A percentile compares a stretch with the other conserved stretches of the same genome.
phyloP scores from a whole-genome alignment of 2,113 vertebrate genomes.

The Eulacestoma nigropectus region DNA sequence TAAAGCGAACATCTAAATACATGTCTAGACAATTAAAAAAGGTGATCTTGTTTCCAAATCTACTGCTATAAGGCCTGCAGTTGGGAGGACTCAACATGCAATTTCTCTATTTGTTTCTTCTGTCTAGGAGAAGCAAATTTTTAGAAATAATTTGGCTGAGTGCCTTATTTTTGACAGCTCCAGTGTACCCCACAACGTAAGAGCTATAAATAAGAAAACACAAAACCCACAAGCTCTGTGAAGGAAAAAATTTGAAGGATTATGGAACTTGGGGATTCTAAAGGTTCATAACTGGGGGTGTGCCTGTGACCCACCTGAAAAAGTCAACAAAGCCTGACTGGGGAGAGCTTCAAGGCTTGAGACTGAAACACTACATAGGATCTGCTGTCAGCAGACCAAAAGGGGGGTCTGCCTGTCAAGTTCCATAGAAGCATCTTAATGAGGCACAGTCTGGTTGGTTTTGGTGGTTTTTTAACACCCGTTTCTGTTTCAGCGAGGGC shows the following conservation, averaged over 20 bases:
- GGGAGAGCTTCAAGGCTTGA: neutral
- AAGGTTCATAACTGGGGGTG: neutral
- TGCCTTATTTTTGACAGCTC: neutral
- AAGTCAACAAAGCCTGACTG: neutral
- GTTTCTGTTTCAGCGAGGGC: neutral
- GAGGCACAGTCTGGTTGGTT: neutral
- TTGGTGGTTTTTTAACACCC: neutral
- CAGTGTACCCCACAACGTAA: neutral
- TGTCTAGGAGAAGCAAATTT: neutral
- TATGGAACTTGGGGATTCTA: neutral
- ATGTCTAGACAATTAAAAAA: slow-evolving; percentile 23
- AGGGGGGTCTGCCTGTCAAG: fast-evolving
- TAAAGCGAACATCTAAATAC: slow-evolving; percentile 18
- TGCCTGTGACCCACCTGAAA: neutral
- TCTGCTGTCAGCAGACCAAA: neutral
- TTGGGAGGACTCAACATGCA: neutral
- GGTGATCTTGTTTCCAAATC: neutral
- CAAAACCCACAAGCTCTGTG: neutral
- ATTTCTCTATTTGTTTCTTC: neutral
- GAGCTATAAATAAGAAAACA: neutral
- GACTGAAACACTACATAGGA: fast-evolving
- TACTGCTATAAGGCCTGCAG: neutral
- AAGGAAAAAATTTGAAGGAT: neutral
- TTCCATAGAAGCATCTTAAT: neutral
- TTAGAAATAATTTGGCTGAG: neutral